phyloP scores from a whole-genome alignment of 2,888 invertebrate genomes.

The Clitarchus hookeri region DNA sequence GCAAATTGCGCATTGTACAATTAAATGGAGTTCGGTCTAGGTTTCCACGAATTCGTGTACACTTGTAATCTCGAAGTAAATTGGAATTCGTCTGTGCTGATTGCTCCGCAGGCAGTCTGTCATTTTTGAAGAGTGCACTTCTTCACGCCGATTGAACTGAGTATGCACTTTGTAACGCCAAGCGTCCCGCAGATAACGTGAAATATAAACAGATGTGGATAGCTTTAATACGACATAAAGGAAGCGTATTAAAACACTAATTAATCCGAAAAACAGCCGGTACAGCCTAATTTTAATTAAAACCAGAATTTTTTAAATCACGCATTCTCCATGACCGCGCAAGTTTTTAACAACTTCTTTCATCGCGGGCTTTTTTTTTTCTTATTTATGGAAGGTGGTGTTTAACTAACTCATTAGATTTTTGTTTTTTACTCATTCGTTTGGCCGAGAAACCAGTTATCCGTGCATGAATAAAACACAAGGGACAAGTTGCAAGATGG shows the following conservation, averaged over 20 bases:
- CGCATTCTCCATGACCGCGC: background rate
- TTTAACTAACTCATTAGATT: constrained; percentile 14
- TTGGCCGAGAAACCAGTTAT: background rate
- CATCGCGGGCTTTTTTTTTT: background rate
- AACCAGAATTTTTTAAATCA: background rate
- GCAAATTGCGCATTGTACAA: too few relatives aligned
- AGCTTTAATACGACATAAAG: background rate
- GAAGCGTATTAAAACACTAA: background rate
- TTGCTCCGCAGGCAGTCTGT: too few relatives aligned
- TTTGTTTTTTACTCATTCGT: background rate
- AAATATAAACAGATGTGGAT: background rate
- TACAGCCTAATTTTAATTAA: background rate
- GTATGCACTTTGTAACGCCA: too few relatives aligned
- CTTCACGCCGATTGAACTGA: too few relatives aligned
- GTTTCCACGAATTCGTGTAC: too few relatives aligned
- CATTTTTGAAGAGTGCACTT: too few relatives aligned
- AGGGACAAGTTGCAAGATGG: background rate
- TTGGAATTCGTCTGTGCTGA: too few relatives aligned
- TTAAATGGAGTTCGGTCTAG: too few relatives aligned
- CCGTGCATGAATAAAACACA: background rate
- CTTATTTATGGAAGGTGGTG: background rate
- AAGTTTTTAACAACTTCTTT: too few relatives aligned
- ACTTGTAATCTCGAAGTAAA: too few relatives aligned
- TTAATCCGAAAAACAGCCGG: background rate
- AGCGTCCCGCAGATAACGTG: background rate